Conservation (phyloP, 1,140 invertebrate species). For the Hyles euphorbiae region DNA sequence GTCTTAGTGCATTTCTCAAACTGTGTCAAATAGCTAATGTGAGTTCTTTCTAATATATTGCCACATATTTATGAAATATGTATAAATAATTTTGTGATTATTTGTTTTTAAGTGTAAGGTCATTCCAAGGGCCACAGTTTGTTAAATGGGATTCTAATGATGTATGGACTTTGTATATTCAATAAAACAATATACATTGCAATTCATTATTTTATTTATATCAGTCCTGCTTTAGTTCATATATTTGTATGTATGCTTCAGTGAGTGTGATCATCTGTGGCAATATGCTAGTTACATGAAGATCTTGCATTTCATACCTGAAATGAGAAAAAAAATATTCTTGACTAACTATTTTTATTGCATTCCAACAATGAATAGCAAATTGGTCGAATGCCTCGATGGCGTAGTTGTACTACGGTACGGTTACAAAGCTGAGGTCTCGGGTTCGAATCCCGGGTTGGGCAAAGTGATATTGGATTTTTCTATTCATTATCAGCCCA, state of each 20-base stretch:
- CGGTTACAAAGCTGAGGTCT: too few species aligned
- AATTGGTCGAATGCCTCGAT: too few species aligned
- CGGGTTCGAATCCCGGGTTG: too few species aligned
- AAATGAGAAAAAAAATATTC: constrained; percentile 8
- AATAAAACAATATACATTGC: constrained; percentile 48
- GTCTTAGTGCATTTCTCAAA: constrained; percentile 29
- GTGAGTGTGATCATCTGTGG: constrained; percentile 99
- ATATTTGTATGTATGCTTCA: constrained; percentile 97
- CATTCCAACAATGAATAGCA: too few species aligned
- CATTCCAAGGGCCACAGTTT: constrained; percentile 40
- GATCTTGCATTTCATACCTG: constrained; percentile 96
- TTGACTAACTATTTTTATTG: too few species aligned
- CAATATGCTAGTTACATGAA: constrained; percentile 98
- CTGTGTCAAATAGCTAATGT: constrained; percentile 37
- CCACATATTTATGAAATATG: constrained; percentile 27
- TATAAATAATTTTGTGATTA: constrained; percentile 20
- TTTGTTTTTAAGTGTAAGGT: constrained; percentile 39
- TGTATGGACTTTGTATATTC: constrained; percentile 59
- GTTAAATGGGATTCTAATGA: constrained; percentile 33
- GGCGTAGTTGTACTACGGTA: too few species aligned
- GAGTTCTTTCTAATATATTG: constrained; percentile 29
- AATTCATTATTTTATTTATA: constrained; percentile 35
- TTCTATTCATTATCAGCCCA: too few species aligned
- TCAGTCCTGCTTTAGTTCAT: constrained; percentile 76
- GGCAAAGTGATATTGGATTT: too few species aligned